Base-by-base conservation (phyloP, 2,888 invertebrate species). In the Pheosia gnoma region DNA sequence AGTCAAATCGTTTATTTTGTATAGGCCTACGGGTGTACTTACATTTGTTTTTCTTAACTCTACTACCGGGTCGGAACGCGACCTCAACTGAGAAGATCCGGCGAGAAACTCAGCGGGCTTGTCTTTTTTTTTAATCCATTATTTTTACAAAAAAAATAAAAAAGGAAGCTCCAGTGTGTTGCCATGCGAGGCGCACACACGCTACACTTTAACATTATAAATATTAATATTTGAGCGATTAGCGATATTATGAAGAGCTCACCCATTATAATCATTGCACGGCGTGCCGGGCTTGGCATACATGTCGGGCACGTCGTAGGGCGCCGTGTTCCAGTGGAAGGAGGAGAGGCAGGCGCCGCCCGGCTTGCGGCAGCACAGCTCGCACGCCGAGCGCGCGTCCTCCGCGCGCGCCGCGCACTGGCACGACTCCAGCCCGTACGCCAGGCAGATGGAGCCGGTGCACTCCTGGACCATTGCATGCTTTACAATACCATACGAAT, bases 401-500 rank as follows among this genome's bases (percentile, higher is more conserved):
- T 95, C 95, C 58, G 95, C 95, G 47, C 96, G 96, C 6, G 97
- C 96, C 74, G 96, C 95, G 86, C 98, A 98, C 87, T 98, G 98
- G 84, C 99, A 99, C 49, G 99, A 99, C 90, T 98, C 98, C 88
- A 99, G 95, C 10, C 98, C 98, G 85, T 99, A 99, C 5, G 98
- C 98, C 75, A 98, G 94, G 93, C 99, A 99, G 83, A 99, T 98
- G n/a, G 99, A 99, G 0, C 98, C 99, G 0, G 98, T 98, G 85
- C 99, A 99, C 88, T 98, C 97, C 97, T 97, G 82, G 39, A 81
- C 47, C 6, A 49, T 49, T 49, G 7, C 49, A 49, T 5, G 11
- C 49, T 49, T 49, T 10, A 10, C 7, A 25, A 25, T 25, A 25
- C 2, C 25, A 25, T 25, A 25, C 2, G 25, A 25, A 1, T 25